phyloP scores from a whole-genome alignment of 2,797 vertebrate genomes.

The Kryptopterus vitreolus region DNA sequence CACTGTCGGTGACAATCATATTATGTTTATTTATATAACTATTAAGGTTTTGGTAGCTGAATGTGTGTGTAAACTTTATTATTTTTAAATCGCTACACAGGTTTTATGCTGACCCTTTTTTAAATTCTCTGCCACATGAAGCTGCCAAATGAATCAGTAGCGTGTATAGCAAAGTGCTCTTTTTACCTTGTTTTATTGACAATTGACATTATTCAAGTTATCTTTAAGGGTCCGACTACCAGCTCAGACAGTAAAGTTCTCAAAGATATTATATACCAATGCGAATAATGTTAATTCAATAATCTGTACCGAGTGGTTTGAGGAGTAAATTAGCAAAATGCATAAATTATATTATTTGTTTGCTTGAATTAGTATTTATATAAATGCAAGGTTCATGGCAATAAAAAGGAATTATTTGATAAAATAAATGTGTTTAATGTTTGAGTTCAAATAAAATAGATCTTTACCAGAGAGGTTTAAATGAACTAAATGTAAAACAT shows the following conservation, averaged over 20 bases:
- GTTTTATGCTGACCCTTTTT: too few relatives aligned
- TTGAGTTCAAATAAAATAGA: background rate
- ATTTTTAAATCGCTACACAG: too few relatives aligned
- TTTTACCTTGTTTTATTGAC: background rate
- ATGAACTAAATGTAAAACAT: background rate
- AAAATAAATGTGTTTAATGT: background rate
- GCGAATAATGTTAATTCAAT: background rate
- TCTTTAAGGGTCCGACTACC: background rate
- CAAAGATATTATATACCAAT: background rate
- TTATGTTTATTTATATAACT: too few relatives aligned
- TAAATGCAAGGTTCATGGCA: background rate
- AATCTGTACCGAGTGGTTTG: background rate
- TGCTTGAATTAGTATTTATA: too few relatives aligned
- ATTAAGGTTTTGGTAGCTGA: too few relatives aligned
- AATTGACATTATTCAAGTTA: background rate
- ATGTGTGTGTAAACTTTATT: too few relatives aligned
- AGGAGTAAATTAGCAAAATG: background rate
- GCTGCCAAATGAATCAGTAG: too few relatives aligned
- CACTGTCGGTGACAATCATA: background rate
- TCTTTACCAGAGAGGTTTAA: too few relatives aligned
- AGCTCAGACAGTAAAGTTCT: background rate
- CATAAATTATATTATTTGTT: too few relatives aligned
- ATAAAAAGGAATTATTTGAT: background rate
- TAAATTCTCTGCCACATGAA: too few relatives aligned
- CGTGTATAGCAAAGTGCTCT: too few relatives aligned